Base-by-base conservation (phyloP, 2,113 vertebrate genomes). In the Nothoprocta perdicaria region DNA sequence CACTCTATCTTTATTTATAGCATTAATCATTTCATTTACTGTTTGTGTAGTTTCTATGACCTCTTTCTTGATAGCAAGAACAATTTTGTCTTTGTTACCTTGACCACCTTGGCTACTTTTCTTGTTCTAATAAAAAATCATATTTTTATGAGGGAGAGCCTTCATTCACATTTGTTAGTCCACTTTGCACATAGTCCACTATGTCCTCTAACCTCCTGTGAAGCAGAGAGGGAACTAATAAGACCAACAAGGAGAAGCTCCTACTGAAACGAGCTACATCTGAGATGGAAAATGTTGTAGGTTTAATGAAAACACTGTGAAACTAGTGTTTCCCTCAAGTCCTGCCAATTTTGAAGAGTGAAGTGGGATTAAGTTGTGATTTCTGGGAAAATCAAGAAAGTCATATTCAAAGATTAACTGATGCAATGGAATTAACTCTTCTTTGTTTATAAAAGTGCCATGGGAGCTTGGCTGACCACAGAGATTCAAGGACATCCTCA, bases 1-100 rank as follows among this genome's bases (percentile, higher is more conserved):
- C 33, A 93, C 35, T 89, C 43, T 29, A 45, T 40, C 24, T 93
- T 94, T 93, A 94, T 94, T 96, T 96, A 93, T 75, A 79, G 66
- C 53, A 93, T 96, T 95, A 96, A 93, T 94, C 14, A 74, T 91
- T 92, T 69, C 79, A 58, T 48, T 61, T 95, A 91, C 65, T 93
- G 73, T 72, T 93, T 93, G 12, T 75, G 40, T 65, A 53, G 69
- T 80, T 93, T 91, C 84, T 78, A 4, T 72, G 46, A 88, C 73
- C 66, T 89, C 52, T 87, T 5, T 80, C 74, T 94, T 58, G 78
- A 80, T 22, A 73, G 27, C 23, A 76, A 84, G 14, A 63, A 35
- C 17, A 75, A 48, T 65, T 92, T 89, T 74, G 77, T 6, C 1
- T 33, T 84, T 92, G 84, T 71, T 85, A 71, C 46, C 27, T 74